Percentiles rank a stretch among this genome's conserved stretches.
phyloP scores from a whole-genome alignment of 2,888 invertebrate genomes.

The Phania funesta region DNA sequence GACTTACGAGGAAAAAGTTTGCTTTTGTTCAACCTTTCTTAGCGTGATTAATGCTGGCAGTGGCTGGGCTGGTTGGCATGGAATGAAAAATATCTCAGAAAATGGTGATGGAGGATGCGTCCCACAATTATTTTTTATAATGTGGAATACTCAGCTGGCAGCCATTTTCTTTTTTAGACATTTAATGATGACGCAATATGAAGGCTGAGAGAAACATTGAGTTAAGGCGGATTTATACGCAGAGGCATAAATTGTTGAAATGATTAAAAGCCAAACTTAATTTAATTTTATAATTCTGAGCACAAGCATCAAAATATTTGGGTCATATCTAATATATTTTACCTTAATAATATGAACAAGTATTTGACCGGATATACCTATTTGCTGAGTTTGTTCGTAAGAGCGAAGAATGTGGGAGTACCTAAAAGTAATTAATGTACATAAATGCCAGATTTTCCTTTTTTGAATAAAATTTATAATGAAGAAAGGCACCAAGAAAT shows the following conservation, averaged over 20 bases:
- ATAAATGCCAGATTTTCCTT: no score
- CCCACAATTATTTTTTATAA: slow-evolving; percentile 13
- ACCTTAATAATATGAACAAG: neutral
- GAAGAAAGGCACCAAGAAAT: no score
- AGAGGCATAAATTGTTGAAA: slow-evolving; percentile 35
- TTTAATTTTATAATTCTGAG: neutral
- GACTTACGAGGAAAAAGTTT: slow-evolving; percentile 29
- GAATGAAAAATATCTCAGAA: slow-evolving; percentile 22
- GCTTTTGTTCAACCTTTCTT: slow-evolving; percentile 45
- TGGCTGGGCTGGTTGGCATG: neutral
- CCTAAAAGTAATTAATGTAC: neutral
- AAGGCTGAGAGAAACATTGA: slow-evolving; percentile 19
- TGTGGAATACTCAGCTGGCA: slow-evolving; percentile 23
- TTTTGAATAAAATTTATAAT: no score
- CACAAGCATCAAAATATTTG: neutral
- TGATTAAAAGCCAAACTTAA: slow-evolving; percentile 10
- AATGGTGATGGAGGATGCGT: slow-evolving; percentile 6
- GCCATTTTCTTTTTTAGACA: slow-evolving; percentile 47
- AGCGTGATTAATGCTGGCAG: slow-evolving; percentile 44
- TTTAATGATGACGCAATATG: slow-evolving; percentile 36
- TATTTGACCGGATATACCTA: neutral
- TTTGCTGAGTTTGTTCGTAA: neutral
- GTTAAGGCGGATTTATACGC: neutral
- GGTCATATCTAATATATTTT: neutral
- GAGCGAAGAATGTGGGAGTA: neutral